A percentile compares a stretch with the other conserved stretches of the same genome.
Conservation (phyloP, 2,888 invertebrate species). For the Idaea aversata region DNA sequence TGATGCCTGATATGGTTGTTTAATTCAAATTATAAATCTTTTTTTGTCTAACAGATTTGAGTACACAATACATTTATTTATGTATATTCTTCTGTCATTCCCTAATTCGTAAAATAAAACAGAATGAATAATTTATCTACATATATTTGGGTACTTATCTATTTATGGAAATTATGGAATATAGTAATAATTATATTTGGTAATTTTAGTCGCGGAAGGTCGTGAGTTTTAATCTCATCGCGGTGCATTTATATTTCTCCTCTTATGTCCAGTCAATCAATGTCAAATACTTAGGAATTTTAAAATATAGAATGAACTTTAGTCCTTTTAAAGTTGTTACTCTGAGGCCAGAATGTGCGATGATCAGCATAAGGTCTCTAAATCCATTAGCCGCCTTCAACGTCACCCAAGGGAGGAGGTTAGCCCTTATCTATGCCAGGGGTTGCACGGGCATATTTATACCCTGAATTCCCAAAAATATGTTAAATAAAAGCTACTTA, state of each 20-base stretch:
- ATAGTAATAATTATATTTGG: background rate
- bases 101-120: too few species aligned
- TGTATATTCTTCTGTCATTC: too few species aligned
- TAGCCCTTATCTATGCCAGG: background rate
- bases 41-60: background rate
- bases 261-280: background rate
- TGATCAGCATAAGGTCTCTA: background rate
- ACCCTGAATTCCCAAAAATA: background rate
- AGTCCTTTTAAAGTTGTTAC: too few species aligned
- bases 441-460: background rate
- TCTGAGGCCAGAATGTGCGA: background rate
- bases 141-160: too few species aligned
- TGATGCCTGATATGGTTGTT: background rate
- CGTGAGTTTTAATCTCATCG: background rate
- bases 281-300: background rate
- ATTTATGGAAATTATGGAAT: background rate
- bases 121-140: too few species aligned
- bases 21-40: background rate
- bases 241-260: background rate
- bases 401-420: background rate
- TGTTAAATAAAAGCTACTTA: constrained; percentile 16
- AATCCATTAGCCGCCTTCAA: background rate
- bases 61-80: too few species aligned
- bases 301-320: background rate
- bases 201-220: background rate